These are phyloP conservation scores for Spilogale gracilis DNA, from an alignment of 2,113 vertebrate genomes.

Conservation along the genomic window DNA sequence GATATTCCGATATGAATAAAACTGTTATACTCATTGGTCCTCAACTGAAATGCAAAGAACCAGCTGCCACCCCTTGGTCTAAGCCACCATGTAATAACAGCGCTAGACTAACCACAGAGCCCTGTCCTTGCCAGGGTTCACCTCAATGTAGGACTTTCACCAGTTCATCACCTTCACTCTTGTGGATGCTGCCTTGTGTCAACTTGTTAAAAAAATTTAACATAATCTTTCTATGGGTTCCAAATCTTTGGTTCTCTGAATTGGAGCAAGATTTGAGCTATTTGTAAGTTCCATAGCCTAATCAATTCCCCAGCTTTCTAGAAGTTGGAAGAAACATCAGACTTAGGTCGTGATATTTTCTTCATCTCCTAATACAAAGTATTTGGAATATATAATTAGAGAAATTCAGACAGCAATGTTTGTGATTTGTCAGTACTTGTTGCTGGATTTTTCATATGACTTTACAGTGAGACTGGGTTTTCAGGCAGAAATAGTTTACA, in stretches of 20 bases:
- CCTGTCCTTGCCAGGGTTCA: too few species aligned
- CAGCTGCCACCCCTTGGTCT: background rate
- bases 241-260: background rate
- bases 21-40: background rate
- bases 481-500: conserved; percentile 66
- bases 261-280: background rate
- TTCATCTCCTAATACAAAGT: background rate
- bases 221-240: background rate
- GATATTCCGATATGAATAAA: conserved; percentile 26
- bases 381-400: background rate
- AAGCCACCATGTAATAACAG: background rate
- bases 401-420: background rate
- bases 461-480: conserved; percentile 53
- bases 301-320: background rate
- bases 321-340: background rate
- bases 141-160: background rate
- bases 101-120: too few species aligned
- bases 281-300: background rate
- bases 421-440: conserved; percentile 52
- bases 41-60: background rate
- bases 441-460: conserved; percentile 70
- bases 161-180: background rate
- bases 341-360: background rate
- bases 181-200: background rate
- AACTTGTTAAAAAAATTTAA: background rate